Percentiles rank a stretch among this genome's conserved stretches.
phyloP scores from a whole-genome alignment of 1,140 invertebrate species.

The Monochamus saltuarius region DNA sequence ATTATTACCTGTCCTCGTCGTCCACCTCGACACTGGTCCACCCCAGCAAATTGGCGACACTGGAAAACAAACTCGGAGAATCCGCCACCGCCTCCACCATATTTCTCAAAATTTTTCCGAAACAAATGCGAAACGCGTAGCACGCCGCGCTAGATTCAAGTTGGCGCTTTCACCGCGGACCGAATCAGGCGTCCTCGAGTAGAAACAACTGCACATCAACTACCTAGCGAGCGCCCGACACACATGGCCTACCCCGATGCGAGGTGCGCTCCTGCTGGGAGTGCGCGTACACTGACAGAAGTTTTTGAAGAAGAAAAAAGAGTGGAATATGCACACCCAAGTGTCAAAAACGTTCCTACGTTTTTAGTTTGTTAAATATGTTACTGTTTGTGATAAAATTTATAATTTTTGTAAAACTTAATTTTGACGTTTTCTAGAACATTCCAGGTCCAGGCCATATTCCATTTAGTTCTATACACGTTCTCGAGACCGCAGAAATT shows the following conservation, averaged over 20 bases:
- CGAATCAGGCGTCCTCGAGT: not conserved
- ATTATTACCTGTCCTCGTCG: conserved; percentile 18
- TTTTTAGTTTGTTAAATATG: no score
- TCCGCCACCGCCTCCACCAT: conserved; percentile 14
- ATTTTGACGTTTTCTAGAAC: no score
- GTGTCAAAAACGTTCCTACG: no score
- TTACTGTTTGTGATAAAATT: no score
- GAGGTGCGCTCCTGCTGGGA: no score
- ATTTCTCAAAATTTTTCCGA: not conserved
- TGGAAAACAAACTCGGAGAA: conserved; percentile 30
- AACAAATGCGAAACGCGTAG: not conserved
- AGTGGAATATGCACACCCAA: no score
- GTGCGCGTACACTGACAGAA: no score
- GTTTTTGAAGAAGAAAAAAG: no score
- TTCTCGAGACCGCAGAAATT: no score
- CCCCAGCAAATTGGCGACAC: conserved; percentile 35
- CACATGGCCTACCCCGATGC: not conserved
- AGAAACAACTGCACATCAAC: conserved; percentile 7
- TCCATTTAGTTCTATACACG: no score
- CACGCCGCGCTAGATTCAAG: not conserved
- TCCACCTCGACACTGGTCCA: conserved; percentile 28
- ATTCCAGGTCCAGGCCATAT: no score
- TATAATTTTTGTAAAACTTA: no score
- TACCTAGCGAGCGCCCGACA: not conserved
- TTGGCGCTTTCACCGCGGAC: not conserved